These are phyloP conservation scores for Incurvaria masculella DNA, from an alignment of 2,888 invertebrate species.

Conservation along the genomic window DNA sequence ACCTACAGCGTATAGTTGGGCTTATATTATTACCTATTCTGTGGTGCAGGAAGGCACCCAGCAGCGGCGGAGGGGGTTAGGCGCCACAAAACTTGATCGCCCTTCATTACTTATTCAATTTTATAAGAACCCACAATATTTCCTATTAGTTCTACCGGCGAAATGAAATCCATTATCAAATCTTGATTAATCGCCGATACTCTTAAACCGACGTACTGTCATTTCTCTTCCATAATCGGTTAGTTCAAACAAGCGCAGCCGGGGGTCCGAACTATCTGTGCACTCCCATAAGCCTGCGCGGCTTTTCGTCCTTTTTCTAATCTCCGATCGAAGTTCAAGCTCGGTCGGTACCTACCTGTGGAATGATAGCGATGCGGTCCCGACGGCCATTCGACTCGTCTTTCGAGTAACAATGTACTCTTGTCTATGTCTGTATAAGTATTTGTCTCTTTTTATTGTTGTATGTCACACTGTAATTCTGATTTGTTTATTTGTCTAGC, in stretches of 20 bases:
- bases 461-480: too few relatives aligned
- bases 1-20: too few relatives aligned
- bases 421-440: too few relatives aligned
- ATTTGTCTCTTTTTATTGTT: too few relatives aligned
- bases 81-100: too few relatives aligned
- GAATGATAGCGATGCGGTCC: not conserved
- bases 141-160: constrained; percentile 49
- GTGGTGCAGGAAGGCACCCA: too few relatives aligned
- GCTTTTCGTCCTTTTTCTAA: constrained; percentile 20
- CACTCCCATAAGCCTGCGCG: constrained; percentile 18
- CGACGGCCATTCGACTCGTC: not conserved
- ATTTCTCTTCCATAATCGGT: constrained; percentile 56
- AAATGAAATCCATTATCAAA: constrained; percentile 50
- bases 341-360: not conserved
- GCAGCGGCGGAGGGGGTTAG: too few relatives aligned
- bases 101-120: constrained; percentile 10
- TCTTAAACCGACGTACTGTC: constrained; percentile 49
- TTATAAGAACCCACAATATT: constrained; percentile 32
- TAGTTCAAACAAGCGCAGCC: constrained; percentile 48
- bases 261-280: constrained; percentile 32
- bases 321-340: not conserved
- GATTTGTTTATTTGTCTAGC: too few relatives aligned
- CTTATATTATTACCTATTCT: too few relatives aligned
- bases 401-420: too few relatives aligned
- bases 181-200: constrained; percentile 47